Evolutionary conservation across 2,888 invertebrate species (phyloP).

Genomic region (Apamea sordens): DNA sequence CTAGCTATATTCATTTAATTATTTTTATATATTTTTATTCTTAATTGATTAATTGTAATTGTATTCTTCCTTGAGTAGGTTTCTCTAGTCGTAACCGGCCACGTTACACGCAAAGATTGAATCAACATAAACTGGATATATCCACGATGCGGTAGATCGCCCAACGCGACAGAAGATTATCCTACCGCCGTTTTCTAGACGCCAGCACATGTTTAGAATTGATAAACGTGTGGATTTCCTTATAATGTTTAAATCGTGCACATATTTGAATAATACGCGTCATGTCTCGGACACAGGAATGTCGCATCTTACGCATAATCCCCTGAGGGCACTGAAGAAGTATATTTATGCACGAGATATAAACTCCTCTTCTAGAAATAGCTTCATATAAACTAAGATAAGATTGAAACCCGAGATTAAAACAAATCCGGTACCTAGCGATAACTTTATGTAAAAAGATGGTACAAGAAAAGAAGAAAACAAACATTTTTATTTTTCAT

Average conservation of each 20-base stretch:
- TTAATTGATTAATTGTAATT: background rate
- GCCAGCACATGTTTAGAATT: conserved; percentile 53
- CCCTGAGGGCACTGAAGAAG: conserved; percentile 14
- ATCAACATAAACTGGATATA: background rate
- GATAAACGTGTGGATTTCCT: conserved; percentile 58
- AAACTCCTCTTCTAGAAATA: conserved; percentile 31
- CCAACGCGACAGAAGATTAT: conserved; percentile 42
- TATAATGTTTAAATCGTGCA: conserved; percentile 53
- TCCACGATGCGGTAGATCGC: conserved; percentile 39
- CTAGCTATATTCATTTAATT: no score
- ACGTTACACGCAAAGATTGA: conserved; percentile 1
- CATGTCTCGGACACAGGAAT: conserved; percentile 47
- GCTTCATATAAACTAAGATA: conserved; percentile 17
- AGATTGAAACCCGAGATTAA: conserved; percentile 38
- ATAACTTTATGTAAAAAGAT: conserved; percentile 39
- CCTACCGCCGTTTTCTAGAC: conserved; percentile 57
- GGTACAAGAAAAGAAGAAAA: conserved; percentile 36
- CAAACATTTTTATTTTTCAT: conserved; percentile 38
- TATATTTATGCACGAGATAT: conserved; percentile 2
- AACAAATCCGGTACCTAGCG: conserved; percentile 15
- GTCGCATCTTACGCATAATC: conserved; percentile 29
- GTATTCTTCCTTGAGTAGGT: background rate
- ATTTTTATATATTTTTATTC: no score
- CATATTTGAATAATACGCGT: conserved; percentile 56
- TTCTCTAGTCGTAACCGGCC: background rate